phyloP scores from a whole-genome alignment of 2,888 invertebrate species.

The Sesia bembeciformis region DNA sequence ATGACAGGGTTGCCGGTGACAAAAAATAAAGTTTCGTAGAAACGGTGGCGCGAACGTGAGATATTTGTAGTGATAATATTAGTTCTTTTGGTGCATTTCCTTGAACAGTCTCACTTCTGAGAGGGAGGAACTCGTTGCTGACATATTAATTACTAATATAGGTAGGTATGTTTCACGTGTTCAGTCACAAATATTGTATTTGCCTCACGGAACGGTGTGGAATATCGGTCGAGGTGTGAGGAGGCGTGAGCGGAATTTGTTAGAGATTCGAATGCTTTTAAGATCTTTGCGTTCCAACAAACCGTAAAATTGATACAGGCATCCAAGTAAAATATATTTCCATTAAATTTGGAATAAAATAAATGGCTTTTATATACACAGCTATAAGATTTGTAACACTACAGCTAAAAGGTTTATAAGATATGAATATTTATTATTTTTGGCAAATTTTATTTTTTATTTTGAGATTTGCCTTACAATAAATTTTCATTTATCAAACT shows the following conservation, averaged over 20 bases:
- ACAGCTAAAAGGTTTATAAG: no score
- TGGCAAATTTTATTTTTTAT: no score
- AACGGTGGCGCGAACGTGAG: slow-evolving; percentile 48
- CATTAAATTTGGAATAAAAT: no score
- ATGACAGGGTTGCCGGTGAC: slow-evolving; percentile 30
- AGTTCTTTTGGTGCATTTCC: slow-evolving; percentile 43
- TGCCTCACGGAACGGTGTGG: slow-evolving; percentile 17
- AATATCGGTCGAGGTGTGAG: slow-evolving; percentile 12
- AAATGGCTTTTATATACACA: no score
- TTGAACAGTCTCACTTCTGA: slow-evolving; percentile 38
- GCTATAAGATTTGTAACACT: no score
- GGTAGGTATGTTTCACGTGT: slow-evolving; percentile 28
- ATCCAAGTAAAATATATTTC: not conserved
- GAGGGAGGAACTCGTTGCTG: slow-evolving; percentile 24
- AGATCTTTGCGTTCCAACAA: not conserved
- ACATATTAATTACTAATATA: slow-evolving; percentile 50
- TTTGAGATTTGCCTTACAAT: no score
- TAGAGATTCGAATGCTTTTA: not conserved
- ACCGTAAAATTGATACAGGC: not conserved
- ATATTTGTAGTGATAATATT: slow-evolving; percentile 66
- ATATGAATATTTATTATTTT: no score
- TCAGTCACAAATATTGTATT: slow-evolving; percentile 16
- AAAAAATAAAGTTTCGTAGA: slow-evolving; percentile 48
- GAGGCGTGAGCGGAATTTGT: not conserved
- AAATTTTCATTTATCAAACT: no score